Percentiles rank a stretch among this genome's conserved stretches.
Evolutionary conservation across 2,797 vertebrate species (phyloP).

Genomic region (Thunnus albacares): DNA sequence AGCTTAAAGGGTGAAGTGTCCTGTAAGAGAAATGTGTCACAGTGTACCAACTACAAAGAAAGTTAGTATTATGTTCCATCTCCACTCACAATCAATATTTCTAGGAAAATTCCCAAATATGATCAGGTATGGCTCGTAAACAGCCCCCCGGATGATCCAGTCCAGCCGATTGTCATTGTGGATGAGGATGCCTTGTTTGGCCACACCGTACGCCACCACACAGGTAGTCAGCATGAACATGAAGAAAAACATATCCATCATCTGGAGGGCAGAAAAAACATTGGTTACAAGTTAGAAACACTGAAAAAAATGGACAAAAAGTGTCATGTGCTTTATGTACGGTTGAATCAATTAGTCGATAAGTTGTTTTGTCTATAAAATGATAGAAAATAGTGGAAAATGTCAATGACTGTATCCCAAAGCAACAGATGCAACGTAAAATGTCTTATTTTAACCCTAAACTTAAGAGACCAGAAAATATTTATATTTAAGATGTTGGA

Average conservation of each 20-base stretch:
- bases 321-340: too few relatives aligned
- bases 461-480: too few relatives aligned
- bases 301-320: neutral
- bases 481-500: too few relatives aligned
- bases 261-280: conserved; percentile 80
- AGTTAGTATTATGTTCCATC: neutral
- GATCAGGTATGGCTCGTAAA: conserved; percentile 96
- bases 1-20: neutral
- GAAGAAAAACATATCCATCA: conserved; percentile 99
- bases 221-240: conserved; percentile 97
- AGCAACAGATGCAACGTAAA: too few relatives aligned
- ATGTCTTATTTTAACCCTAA: too few relatives aligned
- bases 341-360: too few relatives aligned
- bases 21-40: too few relatives aligned
- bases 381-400: too few relatives aligned
- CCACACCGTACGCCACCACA: conserved; percentile 97
- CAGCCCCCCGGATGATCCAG: conserved; percentile 93
- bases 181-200: conserved; percentile 96
- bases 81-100: conserved; percentile 91
- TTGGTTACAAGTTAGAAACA: conserved; percentile 1
- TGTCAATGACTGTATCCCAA: too few relatives aligned
- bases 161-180: conserved; percentile 92
- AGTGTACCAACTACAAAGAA: neutral
- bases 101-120: conserved; percentile 94
- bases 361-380: too few relatives aligned